phyloP scores from a whole-genome alignment of 2,888 invertebrate genomes.

The Heliconius hortense region DNA sequence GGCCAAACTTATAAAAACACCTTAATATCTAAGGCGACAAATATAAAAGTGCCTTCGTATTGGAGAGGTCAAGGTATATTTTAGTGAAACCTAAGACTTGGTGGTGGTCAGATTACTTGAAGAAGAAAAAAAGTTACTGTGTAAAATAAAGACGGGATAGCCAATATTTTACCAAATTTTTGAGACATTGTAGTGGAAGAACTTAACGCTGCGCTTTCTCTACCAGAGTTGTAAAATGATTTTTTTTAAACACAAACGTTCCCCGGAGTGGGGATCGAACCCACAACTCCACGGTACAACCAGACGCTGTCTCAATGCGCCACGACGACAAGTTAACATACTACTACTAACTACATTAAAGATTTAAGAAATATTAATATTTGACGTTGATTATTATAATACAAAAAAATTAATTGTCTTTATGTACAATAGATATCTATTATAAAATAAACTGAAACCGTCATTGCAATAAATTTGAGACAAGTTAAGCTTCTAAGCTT shows the following conservation, averaged over 20 bases:
- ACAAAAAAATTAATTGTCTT: no score
- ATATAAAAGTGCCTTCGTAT: neutral
- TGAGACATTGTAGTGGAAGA: no score
- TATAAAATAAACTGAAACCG: neutral
- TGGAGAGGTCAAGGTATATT: neutral
- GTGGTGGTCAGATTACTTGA: neutral
- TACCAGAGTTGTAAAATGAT: neutral
- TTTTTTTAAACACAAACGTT: neutral
- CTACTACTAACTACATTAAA: no score
- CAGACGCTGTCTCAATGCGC: no score
- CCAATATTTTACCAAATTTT: no score
- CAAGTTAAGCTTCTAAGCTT: neutral
- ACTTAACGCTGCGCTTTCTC: no score
- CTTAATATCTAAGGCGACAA: neutral
- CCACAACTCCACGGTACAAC: neutral
- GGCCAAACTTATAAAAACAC: neutral
- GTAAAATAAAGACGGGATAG: no score
- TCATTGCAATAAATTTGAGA: neutral
- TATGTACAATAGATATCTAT: no score
- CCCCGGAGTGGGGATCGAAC: neutral
- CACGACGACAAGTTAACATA: no score
- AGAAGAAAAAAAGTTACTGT: neutral
- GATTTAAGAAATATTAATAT: no score
- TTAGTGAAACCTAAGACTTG: neutral
- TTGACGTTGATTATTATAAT: no score